Percentiles rank a stretch among this genome's conserved stretches.
Conservation (phyloP, 2,113 vertebrate genomes). For the Anolis sagrei region DNA sequence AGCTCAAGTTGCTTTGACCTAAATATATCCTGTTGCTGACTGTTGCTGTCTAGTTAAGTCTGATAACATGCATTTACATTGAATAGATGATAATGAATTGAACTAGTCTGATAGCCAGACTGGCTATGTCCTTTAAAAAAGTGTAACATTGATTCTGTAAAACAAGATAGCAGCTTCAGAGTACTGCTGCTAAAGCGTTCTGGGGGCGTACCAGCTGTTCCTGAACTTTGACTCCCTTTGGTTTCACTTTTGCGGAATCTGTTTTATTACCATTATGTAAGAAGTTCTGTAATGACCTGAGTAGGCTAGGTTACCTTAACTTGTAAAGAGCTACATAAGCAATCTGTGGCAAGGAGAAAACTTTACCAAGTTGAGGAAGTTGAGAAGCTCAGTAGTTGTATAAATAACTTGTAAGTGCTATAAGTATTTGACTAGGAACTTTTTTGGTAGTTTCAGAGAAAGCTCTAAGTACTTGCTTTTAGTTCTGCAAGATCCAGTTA, state of each 20-base stretch:
- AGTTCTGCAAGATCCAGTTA: background rate
- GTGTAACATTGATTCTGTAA: background rate
- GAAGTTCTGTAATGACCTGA: constrained; percentile 27
- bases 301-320: constrained; percentile 27
- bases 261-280: constrained; percentile 23
- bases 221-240: constrained; percentile 2
- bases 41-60: background rate
- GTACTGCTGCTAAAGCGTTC: background rate
- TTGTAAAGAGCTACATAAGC: constrained; percentile 14
- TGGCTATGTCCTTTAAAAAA: background rate
- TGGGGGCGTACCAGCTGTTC: constrained; percentile 2
- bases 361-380: background rate
- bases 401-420: background rate
- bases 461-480: background rate
- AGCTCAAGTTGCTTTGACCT: background rate
- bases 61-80: background rate
- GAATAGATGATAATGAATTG: background rate
- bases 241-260: background rate
- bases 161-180: constrained; percentile 1
- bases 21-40: background rate
- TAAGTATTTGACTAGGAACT: background rate
- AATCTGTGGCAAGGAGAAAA: background rate
- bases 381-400: background rate
- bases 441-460: background rate
- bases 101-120: background rate